Conservation (phyloP, 2,888 invertebrate species). For the Strigamia transsilvanica region DNA sequence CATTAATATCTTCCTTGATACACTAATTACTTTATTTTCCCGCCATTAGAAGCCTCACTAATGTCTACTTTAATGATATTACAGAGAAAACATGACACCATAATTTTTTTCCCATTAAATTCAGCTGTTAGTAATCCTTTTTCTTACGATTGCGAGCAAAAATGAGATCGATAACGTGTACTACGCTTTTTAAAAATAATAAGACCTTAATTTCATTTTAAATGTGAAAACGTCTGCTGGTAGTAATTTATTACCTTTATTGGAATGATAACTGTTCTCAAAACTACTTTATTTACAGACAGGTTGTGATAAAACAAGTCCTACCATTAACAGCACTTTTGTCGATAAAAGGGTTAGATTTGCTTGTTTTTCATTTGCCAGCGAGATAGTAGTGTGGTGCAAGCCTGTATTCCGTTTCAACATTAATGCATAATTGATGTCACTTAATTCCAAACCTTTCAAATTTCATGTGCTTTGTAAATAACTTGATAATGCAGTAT, state of each 20-base stretch:
- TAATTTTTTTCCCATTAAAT: too few species aligned
- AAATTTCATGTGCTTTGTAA: not conserved
- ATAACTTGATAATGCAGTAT: not conserved
- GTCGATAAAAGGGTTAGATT: not conserved
- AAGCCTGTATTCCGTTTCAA: not conserved
- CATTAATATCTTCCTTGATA: too few species aligned
- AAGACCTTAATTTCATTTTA: not conserved
- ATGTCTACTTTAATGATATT: too few species aligned
- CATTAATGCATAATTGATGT: slow-evolving; percentile 11
- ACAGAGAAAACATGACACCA: too few species aligned
- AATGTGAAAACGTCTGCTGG: not conserved
- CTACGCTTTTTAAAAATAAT: too few species aligned
- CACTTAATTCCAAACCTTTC: not conserved
- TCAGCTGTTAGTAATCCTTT: too few species aligned
- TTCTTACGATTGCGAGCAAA: too few species aligned
- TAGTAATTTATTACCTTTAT: not conserved
- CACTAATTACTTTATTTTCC: too few species aligned
- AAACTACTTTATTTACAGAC: not conserved
- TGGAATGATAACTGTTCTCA: not conserved
- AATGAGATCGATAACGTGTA: too few species aligned
- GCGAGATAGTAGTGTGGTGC: not conserved
- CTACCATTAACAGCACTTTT: slow-evolving; percentile 13
- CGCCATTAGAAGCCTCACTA: too few species aligned
- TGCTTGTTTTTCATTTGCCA: slow-evolving; percentile 10
- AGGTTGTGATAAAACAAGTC: not conserved